Evolutionary conservation across 2,113 vertebrate genomes (phyloP).

Genomic region (Suncus etruscus): DNA sequence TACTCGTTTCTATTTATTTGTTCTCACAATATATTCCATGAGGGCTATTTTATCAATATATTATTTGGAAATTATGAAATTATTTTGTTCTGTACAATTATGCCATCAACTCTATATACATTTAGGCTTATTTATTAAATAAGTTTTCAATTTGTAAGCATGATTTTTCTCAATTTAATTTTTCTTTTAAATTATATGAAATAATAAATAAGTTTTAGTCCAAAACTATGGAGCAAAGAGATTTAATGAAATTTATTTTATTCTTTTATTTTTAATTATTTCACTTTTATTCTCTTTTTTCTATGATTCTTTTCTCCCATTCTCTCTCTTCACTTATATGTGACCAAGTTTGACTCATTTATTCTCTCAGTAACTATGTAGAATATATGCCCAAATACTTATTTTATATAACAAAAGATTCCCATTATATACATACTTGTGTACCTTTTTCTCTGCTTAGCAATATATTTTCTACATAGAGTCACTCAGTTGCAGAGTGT

Average conservation of each 20-base stretch:
- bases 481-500: too few species aligned
- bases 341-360: background rate
- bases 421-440: too few species aligned
- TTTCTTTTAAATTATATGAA: conserved; percentile 58
- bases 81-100: conserved; percentile 52
- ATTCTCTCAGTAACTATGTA: conserved; percentile 10
- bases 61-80: conserved; percentile 59
- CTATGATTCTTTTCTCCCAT: background rate
- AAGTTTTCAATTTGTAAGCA: conserved; percentile 61
- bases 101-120: conserved; percentile 59
- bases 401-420: background rate
- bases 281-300: background rate
- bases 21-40: conserved; percentile 23
- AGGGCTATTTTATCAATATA: conserved; percentile 36
- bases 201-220: conserved; percentile 61
- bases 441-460: too few species aligned
- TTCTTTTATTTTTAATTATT: background rate
- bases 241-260: conserved; percentile 44
- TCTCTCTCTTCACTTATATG: background rate
- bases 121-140: conserved; percentile 57
- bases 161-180: conserved; percentile 64
- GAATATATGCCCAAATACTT: background rate
- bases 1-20: conserved; percentile 19
- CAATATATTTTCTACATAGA: too few species aligned
- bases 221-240: conserved; percentile 35